These are phyloP conservation scores for fruit fly (Drosophila melanogaster) DNA, from an alignment of 1,140 invertebrate species.

Conservation along the genomic window Release_6_plus_ISO1_MT NT_033777.3:24841501-24842000, in stretches of 20 bases:
- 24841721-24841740: constrained; percentile 51
- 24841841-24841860: no score
- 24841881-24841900: constrained; percentile 30
- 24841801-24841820: background rate
- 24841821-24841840: no score
- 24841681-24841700: constrained; percentile 22
- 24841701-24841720: constrained; percentile 43
- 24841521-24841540: background rate
- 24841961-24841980: constrained; percentile 37
- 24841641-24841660: constrained; percentile 31
- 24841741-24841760: constrained; percentile 63
- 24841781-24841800: constrained; percentile 19
- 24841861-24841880: constrained; percentile 17
- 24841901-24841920: constrained; percentile 26
- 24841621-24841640: constrained; percentile 33
- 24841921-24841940: constrained; percentile 35
- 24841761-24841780: constrained; percentile 45
- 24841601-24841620: background rate
- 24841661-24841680: constrained; percentile 28
- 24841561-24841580: background rate
- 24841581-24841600: background rate
- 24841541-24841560: background rate
- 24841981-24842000: constrained; percentile 4
- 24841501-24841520: no score
- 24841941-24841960: constrained; percentile 34